These are phyloP conservation scores for Noctua janthina DNA, from an alignment of 2,888 invertebrate genomes.

Conservation along the genomic window DNA sequence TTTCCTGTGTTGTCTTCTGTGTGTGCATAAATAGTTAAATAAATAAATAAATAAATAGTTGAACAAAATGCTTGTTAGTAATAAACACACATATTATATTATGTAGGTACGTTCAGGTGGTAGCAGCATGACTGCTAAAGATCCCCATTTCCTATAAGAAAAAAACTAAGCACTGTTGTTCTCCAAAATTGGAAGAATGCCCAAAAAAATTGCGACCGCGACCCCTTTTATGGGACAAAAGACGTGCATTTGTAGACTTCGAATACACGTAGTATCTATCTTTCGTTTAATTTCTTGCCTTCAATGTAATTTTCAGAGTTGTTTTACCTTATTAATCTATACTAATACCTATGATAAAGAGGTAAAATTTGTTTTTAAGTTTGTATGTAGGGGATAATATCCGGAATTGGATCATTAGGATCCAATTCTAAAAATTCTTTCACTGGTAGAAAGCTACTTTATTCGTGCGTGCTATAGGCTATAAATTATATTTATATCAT, in stretches of 20 bases:
- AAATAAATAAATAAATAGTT: too few relatives aligned
- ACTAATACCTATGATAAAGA: background rate
- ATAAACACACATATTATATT: too few relatives aligned
- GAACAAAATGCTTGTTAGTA: too few relatives aligned
- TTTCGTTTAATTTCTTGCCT: too few relatives aligned
- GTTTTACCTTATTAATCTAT: too few relatives aligned
- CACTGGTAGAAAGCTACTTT: background rate
- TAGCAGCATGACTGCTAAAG: too few relatives aligned
- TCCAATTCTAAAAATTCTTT: background rate
- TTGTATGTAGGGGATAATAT: background rate
- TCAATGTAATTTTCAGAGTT: too few relatives aligned
- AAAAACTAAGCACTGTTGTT: too few relatives aligned
- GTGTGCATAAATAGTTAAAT: too few relatives aligned
- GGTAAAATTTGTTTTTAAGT: background rate
- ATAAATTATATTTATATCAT: background rate
- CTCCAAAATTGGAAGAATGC: conserved; percentile 7
- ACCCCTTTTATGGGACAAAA: conserved; percentile 14
- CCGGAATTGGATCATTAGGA: background rate
- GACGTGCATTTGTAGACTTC: background rate
- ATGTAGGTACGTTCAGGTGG: too few relatives aligned
- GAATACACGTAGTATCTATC: background rate
- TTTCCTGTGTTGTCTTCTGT: too few relatives aligned
- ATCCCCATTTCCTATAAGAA: too few relatives aligned
- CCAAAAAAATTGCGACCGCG: conserved; percentile 9
- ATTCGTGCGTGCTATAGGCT: background rate